Percentiles rank a stretch among this genome's conserved stretches.
Evolutionary conservation across 2,113 vertebrate genomes (phyloP).

Genomic region (Thalassarche chlororhynchos): DNA sequence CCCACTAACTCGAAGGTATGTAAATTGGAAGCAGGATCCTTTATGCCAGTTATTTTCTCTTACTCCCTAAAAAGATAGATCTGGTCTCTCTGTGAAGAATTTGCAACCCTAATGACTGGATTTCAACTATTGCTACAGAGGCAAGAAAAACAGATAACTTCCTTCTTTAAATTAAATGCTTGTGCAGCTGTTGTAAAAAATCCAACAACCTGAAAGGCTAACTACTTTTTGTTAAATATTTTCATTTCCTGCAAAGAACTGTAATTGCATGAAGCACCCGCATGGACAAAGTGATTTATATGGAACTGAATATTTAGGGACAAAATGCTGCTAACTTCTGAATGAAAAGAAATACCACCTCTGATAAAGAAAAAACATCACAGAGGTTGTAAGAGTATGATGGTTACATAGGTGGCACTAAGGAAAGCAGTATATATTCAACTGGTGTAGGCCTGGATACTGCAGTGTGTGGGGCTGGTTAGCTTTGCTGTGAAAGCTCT

Average conservation of each 20-base stretch:
- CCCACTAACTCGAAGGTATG: not conserved
- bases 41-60: conserved; percentile 53
- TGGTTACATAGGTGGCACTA: not conserved
- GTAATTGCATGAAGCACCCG: not conserved
- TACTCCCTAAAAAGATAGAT: conserved; percentile 6
- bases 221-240: not conserved
- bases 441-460: not conserved
- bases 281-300: not conserved
- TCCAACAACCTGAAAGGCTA: not conserved
- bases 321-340: not conserved
- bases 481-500: not conserved
- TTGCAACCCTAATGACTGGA: not conserved
- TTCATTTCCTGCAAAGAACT: not conserved
- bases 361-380: not conserved
- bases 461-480: not conserved
- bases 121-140: not conserved
- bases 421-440: not conserved
- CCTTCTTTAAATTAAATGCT: not conserved
- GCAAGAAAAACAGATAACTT: not conserved
- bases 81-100: not conserved
- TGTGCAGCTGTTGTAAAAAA: not conserved
- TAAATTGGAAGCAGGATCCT: conserved; percentile 25
- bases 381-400: not conserved
- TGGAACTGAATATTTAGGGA: not conserved
- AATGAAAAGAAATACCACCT: not conserved